phyloP scores from a whole-genome alignment of 2,113 vertebrate species.

The Pluvianellus socialis region DNA sequence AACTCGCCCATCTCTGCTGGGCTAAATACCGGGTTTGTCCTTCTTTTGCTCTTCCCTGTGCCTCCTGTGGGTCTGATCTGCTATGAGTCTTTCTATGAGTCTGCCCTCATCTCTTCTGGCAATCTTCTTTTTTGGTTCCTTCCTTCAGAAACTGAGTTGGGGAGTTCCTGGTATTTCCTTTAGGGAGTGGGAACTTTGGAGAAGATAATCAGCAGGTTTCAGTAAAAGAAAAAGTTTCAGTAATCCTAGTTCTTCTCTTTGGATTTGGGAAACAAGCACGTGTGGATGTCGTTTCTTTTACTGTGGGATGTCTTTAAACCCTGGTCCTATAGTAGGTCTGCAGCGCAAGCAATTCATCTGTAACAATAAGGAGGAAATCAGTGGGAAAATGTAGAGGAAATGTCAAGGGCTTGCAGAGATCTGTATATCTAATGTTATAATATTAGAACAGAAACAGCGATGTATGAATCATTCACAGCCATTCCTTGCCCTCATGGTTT shows the following conservation, averaged over 20 bases:
- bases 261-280: neutral
- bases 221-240: neutral
- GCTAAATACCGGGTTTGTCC: neutral
- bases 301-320: neutral
- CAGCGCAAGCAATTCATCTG: neutral
- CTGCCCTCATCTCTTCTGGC: neutral
- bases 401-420: neutral
- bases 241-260: neutral
- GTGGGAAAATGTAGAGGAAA: constrained; percentile 4
- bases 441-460: neutral
- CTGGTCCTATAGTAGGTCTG: neutral
- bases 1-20: neutral
- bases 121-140: neutral
- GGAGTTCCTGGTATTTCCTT: neutral
- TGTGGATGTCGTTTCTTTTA: neutral
- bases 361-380: constrained; percentile 12
- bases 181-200: neutral
- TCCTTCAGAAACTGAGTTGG: neutral
- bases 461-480: neutral
- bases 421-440: neutral
- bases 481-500: neutral
- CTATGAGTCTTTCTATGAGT: neutral
- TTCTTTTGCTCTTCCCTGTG: neutral
- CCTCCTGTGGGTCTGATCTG: neutral
- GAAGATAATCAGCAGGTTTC: neutral